Base-by-base conservation (phyloP, 2,888 invertebrate genomes). In the Phrixothrix hirtus region DNA sequence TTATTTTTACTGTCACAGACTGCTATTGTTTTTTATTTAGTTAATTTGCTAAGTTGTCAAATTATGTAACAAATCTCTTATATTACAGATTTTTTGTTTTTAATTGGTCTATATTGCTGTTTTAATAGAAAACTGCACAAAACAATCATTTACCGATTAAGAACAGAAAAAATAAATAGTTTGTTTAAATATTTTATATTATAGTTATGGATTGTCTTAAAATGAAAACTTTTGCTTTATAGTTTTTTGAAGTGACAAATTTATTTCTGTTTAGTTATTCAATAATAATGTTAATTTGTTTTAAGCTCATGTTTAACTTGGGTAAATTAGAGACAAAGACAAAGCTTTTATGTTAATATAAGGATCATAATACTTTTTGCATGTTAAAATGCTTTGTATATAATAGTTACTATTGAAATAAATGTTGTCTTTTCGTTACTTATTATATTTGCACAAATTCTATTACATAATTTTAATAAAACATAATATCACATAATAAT, bases 351-450 rank as follows among this genome's bases (percentile, higher is more conserved):
- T 29, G 46, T 46, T 46, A 31, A 48, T 41, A 25, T 41, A 48
- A 38, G 41, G 45, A 46, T 31, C 37, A 39, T 43, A 37, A 30
- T 36, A 44, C 44, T 43, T 38, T 17, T 54, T 60, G 53, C 58
- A 58, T 57, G 57, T 58, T 60, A 58, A 45, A 45, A 55, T 34
- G 45, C 49, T 58, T 61, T 68, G 66, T 68, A 68, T 61, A 68
- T 67, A 65, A 68, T 64, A 68, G 67, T 68, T 69, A 67, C 61
- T 62, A 67, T 59, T 62, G 61, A 64, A 65, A 67, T 68, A 68
- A 67, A 69, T 69, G 69, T 69, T 68, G 69, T 69, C 69, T 63
- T 67, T 68, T 69, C 61, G 66, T 66, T 66, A 65, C 46, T 55
- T 21, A 21, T 21, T 21, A 21, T 7, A 5, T 5, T 5, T 5